phyloP scores from a whole-genome alignment of 2,888 invertebrate genomes.

The Cylloceria caligata region DNA sequence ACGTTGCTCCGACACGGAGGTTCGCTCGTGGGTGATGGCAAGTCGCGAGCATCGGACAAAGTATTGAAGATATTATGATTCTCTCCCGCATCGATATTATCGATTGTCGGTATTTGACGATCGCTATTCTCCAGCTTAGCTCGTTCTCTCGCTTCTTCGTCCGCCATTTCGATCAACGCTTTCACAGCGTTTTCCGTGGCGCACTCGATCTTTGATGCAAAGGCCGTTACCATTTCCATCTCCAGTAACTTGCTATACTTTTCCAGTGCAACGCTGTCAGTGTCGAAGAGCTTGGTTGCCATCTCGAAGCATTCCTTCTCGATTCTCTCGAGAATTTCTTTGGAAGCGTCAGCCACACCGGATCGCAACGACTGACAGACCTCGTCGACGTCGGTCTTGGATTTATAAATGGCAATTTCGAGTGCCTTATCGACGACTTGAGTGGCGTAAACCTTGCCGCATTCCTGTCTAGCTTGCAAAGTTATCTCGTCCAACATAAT shows the following conservation, averaged over 20 bases:
- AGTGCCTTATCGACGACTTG: slow-evolving; percentile 83
- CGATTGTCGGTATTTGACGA: slow-evolving; percentile 1
- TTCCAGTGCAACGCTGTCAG: slow-evolving; percentile 75
- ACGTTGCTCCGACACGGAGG: slow-evolving; percentile 68
- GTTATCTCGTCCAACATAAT: slow-evolving; percentile 72
- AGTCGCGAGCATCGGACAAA: slow-evolving; percentile 7
- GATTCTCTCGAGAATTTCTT: slow-evolving; percentile 80
- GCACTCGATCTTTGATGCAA: slow-evolving; percentile 80
- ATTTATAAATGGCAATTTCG: slow-evolving; percentile 83
- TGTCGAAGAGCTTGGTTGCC: slow-evolving; percentile 75
- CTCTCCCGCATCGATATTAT: slow-evolving; percentile 42
- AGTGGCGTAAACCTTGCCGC: slow-evolving; percentile 81
- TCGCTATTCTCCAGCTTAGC: slow-evolving; percentile 69
- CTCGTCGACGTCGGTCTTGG: slow-evolving; percentile 83
- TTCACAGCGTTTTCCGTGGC: slow-evolving; percentile 83
- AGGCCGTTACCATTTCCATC: slow-evolving; percentile 78
- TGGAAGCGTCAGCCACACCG: slow-evolving; percentile 81
- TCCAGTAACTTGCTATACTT: slow-evolving; percentile 77
- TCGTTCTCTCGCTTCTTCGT: slow-evolving; percentile 81
- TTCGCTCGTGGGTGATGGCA: slow-evolving; percentile 47
- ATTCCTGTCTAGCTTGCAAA: slow-evolving; percentile 74
- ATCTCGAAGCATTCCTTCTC: slow-evolving; percentile 79
- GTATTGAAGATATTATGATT: not conserved
- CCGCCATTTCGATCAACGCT: slow-evolving; percentile 83
- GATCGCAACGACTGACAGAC: slow-evolving; percentile 81